Conservation (phyloP, 2,888 invertebrate species). For the Sussaba pulchella region DNA sequence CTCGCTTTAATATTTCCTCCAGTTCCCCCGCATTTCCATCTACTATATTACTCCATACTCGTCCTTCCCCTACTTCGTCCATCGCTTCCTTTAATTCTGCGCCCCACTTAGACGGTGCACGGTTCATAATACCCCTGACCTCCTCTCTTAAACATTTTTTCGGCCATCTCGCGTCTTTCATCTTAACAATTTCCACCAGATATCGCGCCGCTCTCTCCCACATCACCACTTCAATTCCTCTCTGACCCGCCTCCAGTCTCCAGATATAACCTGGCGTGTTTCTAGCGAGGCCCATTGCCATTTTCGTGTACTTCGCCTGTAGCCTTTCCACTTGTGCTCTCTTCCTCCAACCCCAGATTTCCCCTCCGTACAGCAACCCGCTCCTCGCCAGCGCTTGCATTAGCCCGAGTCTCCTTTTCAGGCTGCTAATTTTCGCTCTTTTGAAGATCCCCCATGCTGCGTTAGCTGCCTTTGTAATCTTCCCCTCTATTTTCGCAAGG, state of each 20-base stretch:
- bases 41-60: background rate
- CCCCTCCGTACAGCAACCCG: constrained; percentile 46
- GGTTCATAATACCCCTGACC: no score
- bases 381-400: constrained; percentile 32
- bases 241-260: constrained; percentile 31
- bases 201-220: constrained; percentile 43
- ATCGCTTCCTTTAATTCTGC: background rate
- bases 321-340: constrained; percentile 19
- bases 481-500: constrained; percentile 9
- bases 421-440: constrained; percentile 18
- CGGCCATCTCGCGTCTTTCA: constrained; percentile 40
- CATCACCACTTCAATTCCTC: constrained; percentile 7
- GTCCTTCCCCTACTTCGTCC: constrained; percentile 4
- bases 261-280: constrained; percentile 43
- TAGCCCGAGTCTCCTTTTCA: constrained; percentile 21
- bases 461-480: constrained; percentile 41
- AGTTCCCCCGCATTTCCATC: background rate
- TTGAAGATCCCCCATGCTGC: constrained; percentile 55
- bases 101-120: no score
- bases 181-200: background rate
- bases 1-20: background rate
- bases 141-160: constrained; percentile 34
- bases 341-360: constrained; percentile 42
- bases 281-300: constrained; percentile 22
- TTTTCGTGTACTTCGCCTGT: constrained; percentile 13